Base-by-base conservation (phyloP, 2,888 invertebrate species). In the Alviniconcha strummeri region DNA sequence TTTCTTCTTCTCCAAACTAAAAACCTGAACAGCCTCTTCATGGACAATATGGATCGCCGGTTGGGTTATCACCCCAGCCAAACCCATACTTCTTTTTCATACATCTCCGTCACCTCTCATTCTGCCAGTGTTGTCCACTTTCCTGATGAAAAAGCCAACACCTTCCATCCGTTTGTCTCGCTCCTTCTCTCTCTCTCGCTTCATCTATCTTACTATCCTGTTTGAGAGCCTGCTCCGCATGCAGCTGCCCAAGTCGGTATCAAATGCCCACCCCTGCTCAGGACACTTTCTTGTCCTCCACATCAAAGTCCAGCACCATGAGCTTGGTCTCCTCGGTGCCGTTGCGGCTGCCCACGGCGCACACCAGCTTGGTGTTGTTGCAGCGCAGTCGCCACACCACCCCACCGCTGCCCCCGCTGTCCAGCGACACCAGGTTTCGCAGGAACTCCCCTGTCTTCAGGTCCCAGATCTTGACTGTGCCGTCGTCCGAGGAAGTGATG, bases 261-360 rank as follows among this genome's bases (percentile, higher is more conserved):
- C 13, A 54, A 9, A 75, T 54, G 8, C 4, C 6, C 54, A 8
- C 17, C 17, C 17, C n/a, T 19, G 13, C 19, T 80, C 80, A 80
- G 9, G 80, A 69, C 6, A 15, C 17, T 80, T 76, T 90, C 85
- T 88, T 89, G 80, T 91, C 91, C 76, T 94, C 94, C 81, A 97
- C 96, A 94, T 99, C 98, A 94, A 99, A 99, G 95, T 99, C 98
- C 88, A 99, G 95, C 69, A 99, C 98, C 91, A 99, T 96, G 64
- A 99, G 96, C 94, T 99, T 99, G 11, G 99, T 99, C 94, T 99
- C 99, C 94, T 99, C 99, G 8, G 99, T 99, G 84, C 99, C 99
- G 93, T 99, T 99, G 69, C 99, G 96, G 88, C 98, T 99, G 84
- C 99, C 99, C 36, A 99, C 99, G 5, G 99, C 99, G 94, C 99